Base-by-base conservation (phyloP, 2,113 vertebrate species). In the Mirounga angustirostris region DNA sequence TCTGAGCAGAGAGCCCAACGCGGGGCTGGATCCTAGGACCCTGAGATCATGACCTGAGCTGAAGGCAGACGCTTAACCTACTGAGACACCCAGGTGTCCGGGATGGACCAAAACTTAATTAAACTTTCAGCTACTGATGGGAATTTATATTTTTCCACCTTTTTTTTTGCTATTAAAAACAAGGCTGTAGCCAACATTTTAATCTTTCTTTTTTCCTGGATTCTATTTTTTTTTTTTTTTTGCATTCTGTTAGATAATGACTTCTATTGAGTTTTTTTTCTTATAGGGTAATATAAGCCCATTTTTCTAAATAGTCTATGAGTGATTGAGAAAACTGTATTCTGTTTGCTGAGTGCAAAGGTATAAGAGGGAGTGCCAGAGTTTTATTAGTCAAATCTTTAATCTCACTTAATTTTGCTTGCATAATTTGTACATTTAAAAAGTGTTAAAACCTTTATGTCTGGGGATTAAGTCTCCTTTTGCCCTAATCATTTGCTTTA, bases 211-310 rank as follows among this genome's bases (percentile, higher is more conserved):
- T 76, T 96, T 83, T 52, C 50, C 65, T 95, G 78, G 88, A 93
- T 83, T 96, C 52, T 80, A 2, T 95, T 97, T 93, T 94, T 90
- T 90, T 71, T 80, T 95, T 97, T 93, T 94, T 90, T 90, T 71
- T 87, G 43, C 40, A 30, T 86, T 24, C 26, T 93, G n/a, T 79
- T 89, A 86, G 92, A 50, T 73, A 93, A 90, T 74, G 50, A 74
- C 50, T 97, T 80, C 79, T 89, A 24, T 8, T 80, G 61, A 87
- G 54, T 26, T 58, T 52, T 90, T 91, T 40, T 19, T 26, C 58
- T 36, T 79, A 2, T 82, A 54, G 56, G 90, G 40, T 83, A 93
- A 86, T 85, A 33, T 83, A 69, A 97, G 18, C n/a, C 69, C 65
- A 61, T 73, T 90, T 97, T 89, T 76, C 67, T 76, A 76, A 94